phyloP scores from a whole-genome alignment of 2,797 vertebrate species.

The Gymnoscopelus microlampas region DNA sequence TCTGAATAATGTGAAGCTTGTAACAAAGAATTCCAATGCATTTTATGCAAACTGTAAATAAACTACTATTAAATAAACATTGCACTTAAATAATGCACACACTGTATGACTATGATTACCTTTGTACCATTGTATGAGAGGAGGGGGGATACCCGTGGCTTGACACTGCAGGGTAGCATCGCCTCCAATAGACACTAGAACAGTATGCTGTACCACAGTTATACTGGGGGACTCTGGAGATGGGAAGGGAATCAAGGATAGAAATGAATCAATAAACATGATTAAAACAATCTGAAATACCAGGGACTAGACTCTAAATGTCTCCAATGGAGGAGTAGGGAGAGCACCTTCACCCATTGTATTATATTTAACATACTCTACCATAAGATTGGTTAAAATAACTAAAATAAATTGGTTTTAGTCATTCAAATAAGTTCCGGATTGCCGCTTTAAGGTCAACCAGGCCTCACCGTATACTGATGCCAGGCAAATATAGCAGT shows the following conservation, averaged over 20 bases:
- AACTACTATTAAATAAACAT: too few relatives aligned
- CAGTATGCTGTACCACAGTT: constrained; percentile 68
- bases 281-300: too few relatives aligned
- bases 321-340: too few relatives aligned
- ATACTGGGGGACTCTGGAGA: constrained; percentile 79
- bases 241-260: constrained; percentile 3
- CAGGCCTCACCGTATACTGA: constrained; percentile 2
- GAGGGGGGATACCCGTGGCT: constrained; percentile 81
- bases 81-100: neutral
- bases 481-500: constrained; percentile 23
- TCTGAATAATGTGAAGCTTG: too few relatives aligned
- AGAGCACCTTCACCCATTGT: too few relatives aligned
- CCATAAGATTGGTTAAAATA: too few relatives aligned
- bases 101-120: constrained; percentile 72
- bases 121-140: constrained; percentile 89
- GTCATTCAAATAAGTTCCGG: neutral
- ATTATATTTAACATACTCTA: too few relatives aligned
- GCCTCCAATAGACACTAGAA: constrained; percentile 80
- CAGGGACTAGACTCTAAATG: too few relatives aligned
- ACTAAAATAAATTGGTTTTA: too few relatives aligned
- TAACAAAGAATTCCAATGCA: too few relatives aligned
- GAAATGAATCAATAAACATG: neutral
- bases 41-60: too few relatives aligned
- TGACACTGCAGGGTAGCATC: constrained; percentile 86
- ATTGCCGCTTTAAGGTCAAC: neutral